Base-by-base conservation (phyloP, 2,113 vertebrate species). In the Prionailurus viverrinus region DNA sequence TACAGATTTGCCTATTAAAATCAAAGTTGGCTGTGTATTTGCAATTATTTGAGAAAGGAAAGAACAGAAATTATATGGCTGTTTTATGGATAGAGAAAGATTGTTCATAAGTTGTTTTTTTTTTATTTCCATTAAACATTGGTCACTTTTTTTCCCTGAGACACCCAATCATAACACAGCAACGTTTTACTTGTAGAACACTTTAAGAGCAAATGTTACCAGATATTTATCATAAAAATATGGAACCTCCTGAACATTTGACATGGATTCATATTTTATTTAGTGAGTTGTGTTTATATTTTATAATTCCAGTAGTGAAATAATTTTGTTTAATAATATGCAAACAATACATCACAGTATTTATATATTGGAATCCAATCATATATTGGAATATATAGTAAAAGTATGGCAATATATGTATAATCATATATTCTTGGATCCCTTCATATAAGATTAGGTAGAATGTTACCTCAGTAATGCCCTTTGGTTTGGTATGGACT, bases 201-300 rank as follows among this genome's bases (percentile, higher is more conserved):
- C 81, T 94, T 68, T 69, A 89, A 86, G 58, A 76, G 87, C 73
- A 86, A 85, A 53, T 96, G 80, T 86, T 82, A 55, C 23, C 21
- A 86, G 39, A 84, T 7, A 33, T 15, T 80, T 74, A 65, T 92
- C 78, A 80, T 85, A 80, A 97, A 88, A 53, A 48, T 48, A 29
- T 65, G 29, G 18, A 10, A 3, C 11, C 25, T 79, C 7, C 27
- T 89, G 27, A 78, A 66, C 12, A 73, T 79, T 89, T 92, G 11
- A 81, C 27, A 51, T 53, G 23, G 39, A 85, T 69, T 96, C 14
- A 45, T 80, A 81, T 63, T 95, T 92, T 93, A 51, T 31, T 90
- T 86, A 55, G 23, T 82, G 8, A n/a, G 2, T 58, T 95, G 1
- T 7, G 36, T 79, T 85, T 92, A n/a, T 29, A 74, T 55, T 93